phyloP scores from a whole-genome alignment of 1,140 invertebrate species.

The Rhizoglyphus robini region DNA sequence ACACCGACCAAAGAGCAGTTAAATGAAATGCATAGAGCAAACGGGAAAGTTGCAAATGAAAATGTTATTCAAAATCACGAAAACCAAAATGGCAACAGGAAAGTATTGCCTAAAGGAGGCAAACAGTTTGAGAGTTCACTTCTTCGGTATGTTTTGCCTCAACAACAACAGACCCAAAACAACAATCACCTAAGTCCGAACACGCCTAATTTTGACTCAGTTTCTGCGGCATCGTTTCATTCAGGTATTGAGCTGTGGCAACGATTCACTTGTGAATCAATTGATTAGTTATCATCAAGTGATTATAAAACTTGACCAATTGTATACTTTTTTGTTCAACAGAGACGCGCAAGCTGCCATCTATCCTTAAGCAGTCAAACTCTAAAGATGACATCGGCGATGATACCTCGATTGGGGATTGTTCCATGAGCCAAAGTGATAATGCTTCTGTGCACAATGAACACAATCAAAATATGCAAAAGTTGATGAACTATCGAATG shows the following conservation, averaged over 20 bases:
- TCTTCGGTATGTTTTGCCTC: background rate
- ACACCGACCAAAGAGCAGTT: background rate
- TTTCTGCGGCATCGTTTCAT: conserved; percentile 4
- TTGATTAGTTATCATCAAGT: background rate
- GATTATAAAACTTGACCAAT: background rate
- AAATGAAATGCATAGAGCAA: background rate
- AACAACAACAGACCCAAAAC: background rate
- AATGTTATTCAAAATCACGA: background rate
- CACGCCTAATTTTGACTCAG: background rate
- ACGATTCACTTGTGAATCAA: background rate
- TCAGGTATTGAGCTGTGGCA: background rate
- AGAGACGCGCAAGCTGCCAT: background rate
- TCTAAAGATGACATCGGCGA: conserved; percentile 7
- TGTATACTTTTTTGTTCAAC: too few species aligned
- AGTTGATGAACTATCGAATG: background rate
- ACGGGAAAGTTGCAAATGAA: background rate
- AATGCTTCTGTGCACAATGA: background rate
- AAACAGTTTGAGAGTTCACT: background rate
- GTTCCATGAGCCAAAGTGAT: conserved; percentile 2
- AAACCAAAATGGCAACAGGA: too few species aligned
- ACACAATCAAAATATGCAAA: background rate
- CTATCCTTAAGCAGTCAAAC: background rate
- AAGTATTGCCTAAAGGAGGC: background rate
- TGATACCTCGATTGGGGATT: conserved; percentile 16
- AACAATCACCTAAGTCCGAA: background rate